These are phyloP conservation scores for Melanotaenia parkinsoni DNA, from an alignment of 2,797 vertebrate genomes.

Conservation along the genomic window DNA sequence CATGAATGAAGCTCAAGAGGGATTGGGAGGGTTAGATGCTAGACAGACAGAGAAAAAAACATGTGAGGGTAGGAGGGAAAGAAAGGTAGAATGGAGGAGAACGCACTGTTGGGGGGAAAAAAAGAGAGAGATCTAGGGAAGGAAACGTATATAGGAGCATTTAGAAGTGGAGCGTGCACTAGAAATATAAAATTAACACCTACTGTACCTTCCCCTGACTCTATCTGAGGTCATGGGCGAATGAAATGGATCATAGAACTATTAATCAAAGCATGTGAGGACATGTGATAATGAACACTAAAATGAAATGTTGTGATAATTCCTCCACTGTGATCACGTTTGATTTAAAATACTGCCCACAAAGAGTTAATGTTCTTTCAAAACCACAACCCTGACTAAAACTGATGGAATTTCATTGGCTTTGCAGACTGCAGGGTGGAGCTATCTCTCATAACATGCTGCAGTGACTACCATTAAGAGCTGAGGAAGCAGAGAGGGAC, in stretches of 20 bases:
- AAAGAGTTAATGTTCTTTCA: constrained; percentile 72
- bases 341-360: constrained; percentile 48
- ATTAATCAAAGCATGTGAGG: constrained; percentile 34
- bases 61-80: constrained; percentile 54
- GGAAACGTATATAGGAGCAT: constrained; percentile 53
- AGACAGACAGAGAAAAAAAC: constrained; percentile 72
- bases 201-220: neutral
- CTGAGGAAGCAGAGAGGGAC: constrained; percentile 65
- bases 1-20: constrained; percentile 84
- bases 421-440: constrained; percentile 75
- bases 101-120: constrained; percentile 46
- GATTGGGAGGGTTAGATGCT: constrained; percentile 79
- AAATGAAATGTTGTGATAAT: constrained; percentile 27
- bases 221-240: constrained; percentile 25
- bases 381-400: constrained; percentile 63
- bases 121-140: constrained; percentile 14
- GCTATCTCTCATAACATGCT: constrained; percentile 73
- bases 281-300: constrained; percentile 28
- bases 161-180: constrained; percentile 20
- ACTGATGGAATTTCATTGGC: constrained; percentile 71
- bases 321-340: constrained; percentile 37
- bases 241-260: constrained; percentile 29
- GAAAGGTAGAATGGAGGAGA: constrained; percentile 54
- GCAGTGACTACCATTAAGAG: constrained; percentile 76
- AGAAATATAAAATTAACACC: constrained; percentile 36